Conservation (phyloP, 2,113 vertebrate genomes). For the Rhabdomys dilectus region DNA sequence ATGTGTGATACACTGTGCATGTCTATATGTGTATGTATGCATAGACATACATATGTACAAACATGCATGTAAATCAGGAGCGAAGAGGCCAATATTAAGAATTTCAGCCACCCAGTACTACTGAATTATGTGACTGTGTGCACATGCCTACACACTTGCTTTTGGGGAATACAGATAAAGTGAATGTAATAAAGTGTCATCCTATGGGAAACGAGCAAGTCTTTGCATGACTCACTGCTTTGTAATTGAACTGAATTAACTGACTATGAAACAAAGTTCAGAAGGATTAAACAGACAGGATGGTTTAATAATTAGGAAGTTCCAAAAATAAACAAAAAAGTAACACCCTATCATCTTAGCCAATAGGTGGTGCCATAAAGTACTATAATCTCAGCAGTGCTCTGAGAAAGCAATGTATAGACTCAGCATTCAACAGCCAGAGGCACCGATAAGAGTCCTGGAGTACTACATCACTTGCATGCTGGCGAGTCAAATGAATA, state of each 20-base stretch:
- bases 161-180: background rate
- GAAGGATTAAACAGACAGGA: background rate
- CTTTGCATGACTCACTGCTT: background rate
- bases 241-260: background rate
- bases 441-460: background rate
- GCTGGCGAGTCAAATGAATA: background rate
- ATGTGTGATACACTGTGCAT: background rate
- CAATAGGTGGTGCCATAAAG: conserved; percentile 69
- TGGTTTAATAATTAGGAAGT: background rate
- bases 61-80: background rate
- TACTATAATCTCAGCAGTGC: background rate
- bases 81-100: background rate
- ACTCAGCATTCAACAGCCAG: background rate
- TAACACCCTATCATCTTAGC: conserved; percentile 14
- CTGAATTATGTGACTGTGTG: background rate
- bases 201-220: background rate
- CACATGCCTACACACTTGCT: background rate
- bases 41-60: too few species aligned
- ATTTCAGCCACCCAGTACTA: background rate
- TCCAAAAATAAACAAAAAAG: background rate
- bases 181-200: background rate
- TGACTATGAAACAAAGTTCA: background rate
- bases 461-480: background rate
- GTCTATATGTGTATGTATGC: too few species aligned
- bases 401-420: conserved; percentile 14